phyloP scores from a whole-genome alignment of 2,797 vertebrate genomes.

The Paguma larvata region DNA sequence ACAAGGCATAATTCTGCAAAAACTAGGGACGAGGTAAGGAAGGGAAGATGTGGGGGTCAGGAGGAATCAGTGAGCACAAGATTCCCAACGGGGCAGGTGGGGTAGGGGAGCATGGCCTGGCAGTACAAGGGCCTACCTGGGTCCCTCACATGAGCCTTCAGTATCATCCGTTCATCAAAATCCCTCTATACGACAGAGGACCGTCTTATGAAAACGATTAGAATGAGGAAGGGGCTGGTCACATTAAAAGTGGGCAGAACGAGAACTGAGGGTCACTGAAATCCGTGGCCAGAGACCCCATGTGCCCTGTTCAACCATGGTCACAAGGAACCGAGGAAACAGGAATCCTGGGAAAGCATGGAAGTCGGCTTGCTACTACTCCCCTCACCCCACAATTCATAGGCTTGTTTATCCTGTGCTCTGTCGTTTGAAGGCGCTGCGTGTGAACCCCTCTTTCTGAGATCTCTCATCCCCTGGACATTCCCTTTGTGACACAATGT shows the following conservation, averaged over 20 bases:
- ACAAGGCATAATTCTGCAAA: background rate
- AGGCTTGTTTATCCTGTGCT: background rate
- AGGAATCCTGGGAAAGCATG: background rate
- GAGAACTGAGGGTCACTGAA: background rate
- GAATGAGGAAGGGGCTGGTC: background rate
- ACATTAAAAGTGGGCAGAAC: background rate
- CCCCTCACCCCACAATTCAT: background rate
- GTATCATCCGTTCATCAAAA: background rate
- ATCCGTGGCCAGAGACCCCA: background rate
- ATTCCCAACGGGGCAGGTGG: background rate
- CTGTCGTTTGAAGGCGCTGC: background rate
- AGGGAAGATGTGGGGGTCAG: background rate
- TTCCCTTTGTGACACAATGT: background rate
- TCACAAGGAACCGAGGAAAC: background rate
- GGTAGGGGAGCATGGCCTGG: background rate
- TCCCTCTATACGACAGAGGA: background rate
- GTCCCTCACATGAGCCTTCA: background rate
- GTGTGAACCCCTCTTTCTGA: background rate
- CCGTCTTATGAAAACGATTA: background rate
- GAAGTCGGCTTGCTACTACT: background rate
- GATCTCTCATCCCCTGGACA: background rate
- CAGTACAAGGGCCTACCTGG: background rate
- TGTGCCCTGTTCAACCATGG: background rate
- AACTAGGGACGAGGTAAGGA: background rate
- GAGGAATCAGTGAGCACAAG: background rate